Evolutionary conservation across 2,888 invertebrate species (phyloP).

Genomic region (Leucophora obtusa): DNA sequence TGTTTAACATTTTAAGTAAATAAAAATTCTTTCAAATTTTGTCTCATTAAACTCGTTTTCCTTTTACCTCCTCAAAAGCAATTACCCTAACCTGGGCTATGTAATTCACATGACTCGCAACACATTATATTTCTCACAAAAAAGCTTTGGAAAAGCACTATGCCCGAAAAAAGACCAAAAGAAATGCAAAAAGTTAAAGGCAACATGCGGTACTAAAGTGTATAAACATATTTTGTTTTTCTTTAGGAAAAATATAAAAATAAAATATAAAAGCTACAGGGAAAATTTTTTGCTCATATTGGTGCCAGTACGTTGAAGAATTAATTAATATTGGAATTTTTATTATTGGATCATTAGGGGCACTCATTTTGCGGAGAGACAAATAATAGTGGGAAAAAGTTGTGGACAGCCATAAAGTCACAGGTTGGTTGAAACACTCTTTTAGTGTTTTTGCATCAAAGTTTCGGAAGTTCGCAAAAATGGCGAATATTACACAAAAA

Average conservation of each 20-base stretch:
- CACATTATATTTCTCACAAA: constrained; percentile 76
- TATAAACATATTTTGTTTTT: background rate
- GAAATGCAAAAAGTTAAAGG: constrained; percentile 21
- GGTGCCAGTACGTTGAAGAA: background rate
- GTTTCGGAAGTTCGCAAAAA: too few species aligned
- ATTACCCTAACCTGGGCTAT: constrained; percentile 11
- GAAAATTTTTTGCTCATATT: background rate
- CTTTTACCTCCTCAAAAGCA: background rate
- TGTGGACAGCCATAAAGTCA: too few species aligned
- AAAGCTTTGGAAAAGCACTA: constrained; percentile 52
- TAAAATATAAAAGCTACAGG: background rate
- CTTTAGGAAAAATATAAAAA: background rate
- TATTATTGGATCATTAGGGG: too few species aligned
- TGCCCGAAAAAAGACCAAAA: background rate
- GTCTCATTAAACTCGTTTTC: background rate
- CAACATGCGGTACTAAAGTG: constrained; percentile 26
- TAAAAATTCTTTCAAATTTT: background rate
- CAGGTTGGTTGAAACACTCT: too few species aligned
- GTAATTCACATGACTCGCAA: constrained; percentile 73
- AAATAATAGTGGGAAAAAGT: too few species aligned
- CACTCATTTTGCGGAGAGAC: too few species aligned
- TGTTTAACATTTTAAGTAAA: background rate
- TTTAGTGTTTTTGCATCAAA: too few species aligned
- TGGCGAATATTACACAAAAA: too few species aligned
- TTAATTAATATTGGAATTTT: background rate